A percentile compares a stretch with the other conserved stretches of the same genome.
phyloP scores from a whole-genome alignment of 2,113 vertebrate species.

The Corythornis vintsioides region DNA sequence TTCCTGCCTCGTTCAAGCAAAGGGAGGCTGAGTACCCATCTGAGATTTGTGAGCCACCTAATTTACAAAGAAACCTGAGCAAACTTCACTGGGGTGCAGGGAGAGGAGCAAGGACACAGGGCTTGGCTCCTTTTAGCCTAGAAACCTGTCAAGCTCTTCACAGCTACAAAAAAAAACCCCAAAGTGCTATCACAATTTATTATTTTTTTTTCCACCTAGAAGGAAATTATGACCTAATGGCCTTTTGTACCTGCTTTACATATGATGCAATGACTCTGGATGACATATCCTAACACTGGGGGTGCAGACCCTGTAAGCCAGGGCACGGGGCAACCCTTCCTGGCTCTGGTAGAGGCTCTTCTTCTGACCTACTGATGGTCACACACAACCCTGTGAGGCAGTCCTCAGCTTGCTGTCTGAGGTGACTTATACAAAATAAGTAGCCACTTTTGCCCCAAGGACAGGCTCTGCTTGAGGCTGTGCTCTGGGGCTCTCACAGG shows the following conservation, averaged over 20 bases:
- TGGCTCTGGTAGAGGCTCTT: not conserved
- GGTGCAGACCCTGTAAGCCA: not conserved
- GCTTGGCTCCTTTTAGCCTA: not conserved
- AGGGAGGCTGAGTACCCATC: not conserved
- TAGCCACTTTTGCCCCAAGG: not conserved
- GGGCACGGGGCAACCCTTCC: not conserved
- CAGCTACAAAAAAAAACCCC: not conserved
- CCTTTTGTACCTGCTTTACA: rapidly evolving
- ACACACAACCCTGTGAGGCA: not conserved
- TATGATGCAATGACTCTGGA: not conserved
- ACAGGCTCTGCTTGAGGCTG: not conserved
- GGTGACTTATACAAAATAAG: not conserved
- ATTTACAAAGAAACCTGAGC: not conserved
- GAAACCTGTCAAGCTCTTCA: not conserved
- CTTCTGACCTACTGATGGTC: not conserved
- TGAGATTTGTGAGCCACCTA: not conserved
- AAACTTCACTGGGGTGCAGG: not conserved
- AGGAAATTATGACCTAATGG: not conserved
- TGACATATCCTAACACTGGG: rapidly evolving
- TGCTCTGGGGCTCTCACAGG: not conserved
- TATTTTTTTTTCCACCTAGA: not conserved
- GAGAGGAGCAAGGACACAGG: not conserved
- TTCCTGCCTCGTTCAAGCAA: not conserved
- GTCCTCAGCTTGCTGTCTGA: not conserved
- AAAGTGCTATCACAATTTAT: not conserved